These are phyloP conservation scores for Tetropium fuscum DNA, from an alignment of 2,888 invertebrate species.

Conservation along the genomic window DNA sequence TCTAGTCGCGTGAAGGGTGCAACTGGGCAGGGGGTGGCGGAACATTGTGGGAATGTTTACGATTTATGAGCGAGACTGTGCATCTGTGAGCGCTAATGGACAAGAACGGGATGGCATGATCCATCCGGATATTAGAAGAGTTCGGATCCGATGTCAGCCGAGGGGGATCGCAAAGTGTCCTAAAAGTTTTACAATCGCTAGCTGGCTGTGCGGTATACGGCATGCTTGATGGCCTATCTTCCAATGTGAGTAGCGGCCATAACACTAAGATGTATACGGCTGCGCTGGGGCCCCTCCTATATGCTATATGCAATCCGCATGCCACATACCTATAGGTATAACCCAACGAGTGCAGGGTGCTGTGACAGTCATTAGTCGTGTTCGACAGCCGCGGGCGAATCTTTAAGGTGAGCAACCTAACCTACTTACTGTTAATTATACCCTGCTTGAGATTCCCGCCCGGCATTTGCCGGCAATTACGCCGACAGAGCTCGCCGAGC, in stretches of 20 bases:
- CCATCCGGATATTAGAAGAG: constrained; percentile 65
- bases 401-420: constrained; percentile 63
- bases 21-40: constrained; percentile 38
- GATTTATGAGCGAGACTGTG: constrained; percentile 58
- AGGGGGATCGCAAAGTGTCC: constrained; percentile 71
- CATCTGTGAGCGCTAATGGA: constrained; percentile 54
- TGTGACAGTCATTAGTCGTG: constrained; percentile 67
- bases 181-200: constrained; percentile 74
- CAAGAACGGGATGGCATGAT: constrained; percentile 53
- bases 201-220: constrained; percentile 67
- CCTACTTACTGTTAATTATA: constrained; percentile 61
- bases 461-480: constrained; percentile 53
- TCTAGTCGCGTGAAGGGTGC: constrained; percentile 43
- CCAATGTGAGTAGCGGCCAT: constrained; percentile 76
- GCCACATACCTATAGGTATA: constrained; percentile 66
- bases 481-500: constrained; percentile 44
- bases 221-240: constrained; percentile 76
- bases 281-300: constrained; percentile 70
- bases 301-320: constrained; percentile 67
- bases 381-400: constrained; percentile 64
- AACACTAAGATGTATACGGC: constrained; percentile 73
- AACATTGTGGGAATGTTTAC: constrained; percentile 57
- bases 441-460: constrained; percentile 50
- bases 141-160: constrained; percentile 58
- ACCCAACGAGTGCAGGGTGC: constrained; percentile 64